Evolutionary conservation across 2,888 invertebrate genomes (phyloP), one percentile per base, ranked within the genome.

Genomic region (Ormyrus labotus): DNA sequence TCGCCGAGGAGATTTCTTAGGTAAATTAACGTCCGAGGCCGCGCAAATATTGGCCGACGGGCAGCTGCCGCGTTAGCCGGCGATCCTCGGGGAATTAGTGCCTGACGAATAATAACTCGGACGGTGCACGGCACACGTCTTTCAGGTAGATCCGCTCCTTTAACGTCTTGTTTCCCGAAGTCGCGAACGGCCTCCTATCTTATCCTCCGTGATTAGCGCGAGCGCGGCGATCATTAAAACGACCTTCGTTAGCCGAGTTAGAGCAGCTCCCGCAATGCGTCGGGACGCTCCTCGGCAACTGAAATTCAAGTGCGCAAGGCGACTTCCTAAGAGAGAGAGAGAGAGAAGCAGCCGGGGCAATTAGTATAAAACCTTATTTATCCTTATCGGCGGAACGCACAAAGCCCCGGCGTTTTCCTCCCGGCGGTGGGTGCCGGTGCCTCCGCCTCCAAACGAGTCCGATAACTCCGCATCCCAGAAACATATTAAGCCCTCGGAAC

Each of bases 21-120:
- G 51, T 34, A 64, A 78, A 72, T 78, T 78, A 78, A 2, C 34
- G 60, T 61, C 7, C 11, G 6, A 50, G 10, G 63, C n/a, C 63
- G 8, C 19, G 55, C n/a, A 71, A 80, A 67, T 55, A 67, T 71
- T 65, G 58, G 58, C 47, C 1, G n/a, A 57, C 6, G 5, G 50
- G 6, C 65, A 64, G 65, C 65, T 67, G 69, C 48, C 47, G n/a
- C 70, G 34, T 4, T 4, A 34, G 53, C 6, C 47, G 61, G 53
- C 60, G 51, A 70, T 69, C 47, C 51, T 58, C 53, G 34, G 34
- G 58, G 47, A 63, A 73, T 78, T 47, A 78, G 60, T 19, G 11
- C 10, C 45, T 2, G 4, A 60, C 19, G 78, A 65, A 60, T 71
- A 13, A 13, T 13, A 53, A 71, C 64, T 73, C 65, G 34, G 34